Evolutionary conservation across 2,797 vertebrate genomes (phyloP), one percentile per base, ranked within the genome.

Genomic region (Leucoraja ocellata): DNA sequence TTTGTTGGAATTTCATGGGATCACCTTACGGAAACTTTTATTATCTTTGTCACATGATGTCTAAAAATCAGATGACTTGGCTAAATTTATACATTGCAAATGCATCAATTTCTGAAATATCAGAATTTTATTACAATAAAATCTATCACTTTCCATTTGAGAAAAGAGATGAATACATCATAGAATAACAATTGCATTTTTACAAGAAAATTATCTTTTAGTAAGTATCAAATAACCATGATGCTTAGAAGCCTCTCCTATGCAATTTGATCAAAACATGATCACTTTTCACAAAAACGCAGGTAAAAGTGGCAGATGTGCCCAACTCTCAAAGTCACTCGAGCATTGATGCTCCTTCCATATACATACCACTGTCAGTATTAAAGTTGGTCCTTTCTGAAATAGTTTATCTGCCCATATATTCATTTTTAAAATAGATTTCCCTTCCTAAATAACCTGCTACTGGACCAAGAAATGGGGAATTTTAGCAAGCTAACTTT

Each of bases 161-260:
- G 80, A 94, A 93, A 94, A 94, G 88, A 93, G 91, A 93, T 93
- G n/a, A 77, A 61, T 78, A 93, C 93, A 94, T 93, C 93, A 94
- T 94, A 81, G 93, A 81, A 65, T 93, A 93, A 95, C 94, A 93
- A 94, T 92, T 93, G 86, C 93, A 93, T 94, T 54, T 94, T 93
- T 94, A 80, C 93, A 94, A 7, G 93, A 0, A 95, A 91, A 93
- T 91, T 91, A 94, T 94, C 93, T 93, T 81, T 92, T 58, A 92
- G 90, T 93, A 94, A 94, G 81, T 94, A 90, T 32, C 93, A 93
- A 94, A 94, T 93, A 93, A 93, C 11, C 90, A 93, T 86, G 91
- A 93, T 77, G 77, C 91, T 93, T 94, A 94, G 77, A 81, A 80
- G 10, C 63, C 73, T 63, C 93, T 94, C 93, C 93, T 93, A 94